Conservation (phyloP, 2,797 vertebrate species). For the Chaunax sp. region DNA sequence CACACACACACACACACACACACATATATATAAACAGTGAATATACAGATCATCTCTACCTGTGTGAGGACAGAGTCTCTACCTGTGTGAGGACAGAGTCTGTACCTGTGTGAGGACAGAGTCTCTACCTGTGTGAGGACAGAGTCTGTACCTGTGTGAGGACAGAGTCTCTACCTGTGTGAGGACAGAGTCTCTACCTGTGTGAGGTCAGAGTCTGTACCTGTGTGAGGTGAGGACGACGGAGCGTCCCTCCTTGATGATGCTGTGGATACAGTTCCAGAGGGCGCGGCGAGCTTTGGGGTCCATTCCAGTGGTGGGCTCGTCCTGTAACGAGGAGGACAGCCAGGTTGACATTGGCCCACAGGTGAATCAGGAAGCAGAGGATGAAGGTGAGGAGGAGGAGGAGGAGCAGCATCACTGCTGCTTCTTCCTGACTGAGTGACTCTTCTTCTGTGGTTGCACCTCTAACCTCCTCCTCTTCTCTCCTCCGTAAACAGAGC, state of each 20-base stretch:
- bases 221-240: slow-evolving; percentile 97
- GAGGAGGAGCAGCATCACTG: slow-evolving; percentile 40
- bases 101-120: slow-evolving; percentile 89
- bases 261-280: slow-evolving; percentile 94
- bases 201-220: slow-evolving; percentile 56
- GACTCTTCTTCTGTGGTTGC: slow-evolving; percentile 1
- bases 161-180: slow-evolving; percentile 79
- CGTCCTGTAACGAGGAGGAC: slow-evolving; percentile 85
- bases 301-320: slow-evolving; percentile 98
- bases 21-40: not conserved
- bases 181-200: slow-evolving; percentile 56
- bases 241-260: slow-evolving; percentile 95
- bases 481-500: slow-evolving; percentile 6
- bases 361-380: slow-evolving; percentile 62
- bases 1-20: slow-evolving; percentile 10
- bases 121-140: slow-evolving; percentile 86
- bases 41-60: not conserved
- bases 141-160: slow-evolving; percentile 65
- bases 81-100: slow-evolving; percentile 87
- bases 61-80: not conserved
- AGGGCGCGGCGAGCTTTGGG: slow-evolving; percentile 95
- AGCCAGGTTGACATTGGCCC: slow-evolving; percentile 43
- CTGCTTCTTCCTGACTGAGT: not conserved
- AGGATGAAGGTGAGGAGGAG: slow-evolving; percentile 55
- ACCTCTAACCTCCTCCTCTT: not conserved